Conservation (phyloP, 1,140 invertebrate species). For the Carposina sasakii region DNA sequence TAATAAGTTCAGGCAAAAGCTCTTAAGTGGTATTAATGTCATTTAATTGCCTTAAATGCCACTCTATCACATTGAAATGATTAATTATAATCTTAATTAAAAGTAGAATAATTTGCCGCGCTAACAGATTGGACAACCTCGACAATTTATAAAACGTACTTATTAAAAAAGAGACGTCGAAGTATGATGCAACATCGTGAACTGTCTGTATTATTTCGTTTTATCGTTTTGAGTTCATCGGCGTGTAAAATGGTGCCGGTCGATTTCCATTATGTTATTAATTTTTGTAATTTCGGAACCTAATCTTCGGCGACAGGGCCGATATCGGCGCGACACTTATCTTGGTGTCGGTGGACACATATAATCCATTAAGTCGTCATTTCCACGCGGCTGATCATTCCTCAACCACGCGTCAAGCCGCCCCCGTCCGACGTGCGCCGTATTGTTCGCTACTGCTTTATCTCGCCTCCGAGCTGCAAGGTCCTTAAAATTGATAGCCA, state of each 20-base stretch:
- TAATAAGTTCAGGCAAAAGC: too few relatives aligned
- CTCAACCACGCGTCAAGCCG: conserved; percentile 62
- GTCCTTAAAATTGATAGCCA: conserved; percentile 32
- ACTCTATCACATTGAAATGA: too few relatives aligned
- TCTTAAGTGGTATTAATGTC: too few relatives aligned
- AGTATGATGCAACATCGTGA: conserved; percentile 19
- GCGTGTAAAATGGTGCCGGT: conserved; percentile 49
- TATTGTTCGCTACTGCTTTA: conserved; percentile 65
- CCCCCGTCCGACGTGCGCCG: conserved; percentile 44
- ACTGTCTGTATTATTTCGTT: conserved; percentile 25
- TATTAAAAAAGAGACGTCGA: conserved; percentile 9
- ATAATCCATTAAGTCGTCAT: conserved; percentile 72
- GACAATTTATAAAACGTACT: too few relatives aligned
- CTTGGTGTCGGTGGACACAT: conserved; percentile 65
- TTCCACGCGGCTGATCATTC: conserved; percentile 67
- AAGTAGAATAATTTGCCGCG: too few relatives aligned
- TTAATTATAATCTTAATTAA: too few relatives aligned
- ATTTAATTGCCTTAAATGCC: too few relatives aligned
- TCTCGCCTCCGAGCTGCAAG: conserved; percentile 40
- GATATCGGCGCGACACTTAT: conserved; percentile 64
- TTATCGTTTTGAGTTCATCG: conserved; percentile 43
- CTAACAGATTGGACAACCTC: too few relatives aligned
- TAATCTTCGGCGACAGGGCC: conserved; percentile 60
- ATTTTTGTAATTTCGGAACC: conserved; percentile 64
- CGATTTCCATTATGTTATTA: conserved; percentile 64